A percentile compares a stretch with the other conserved stretches of the same genome.
phyloP scores from a whole-genome alignment of 1,140 invertebrate species.

The Macrocentrus cingulum region DNA sequence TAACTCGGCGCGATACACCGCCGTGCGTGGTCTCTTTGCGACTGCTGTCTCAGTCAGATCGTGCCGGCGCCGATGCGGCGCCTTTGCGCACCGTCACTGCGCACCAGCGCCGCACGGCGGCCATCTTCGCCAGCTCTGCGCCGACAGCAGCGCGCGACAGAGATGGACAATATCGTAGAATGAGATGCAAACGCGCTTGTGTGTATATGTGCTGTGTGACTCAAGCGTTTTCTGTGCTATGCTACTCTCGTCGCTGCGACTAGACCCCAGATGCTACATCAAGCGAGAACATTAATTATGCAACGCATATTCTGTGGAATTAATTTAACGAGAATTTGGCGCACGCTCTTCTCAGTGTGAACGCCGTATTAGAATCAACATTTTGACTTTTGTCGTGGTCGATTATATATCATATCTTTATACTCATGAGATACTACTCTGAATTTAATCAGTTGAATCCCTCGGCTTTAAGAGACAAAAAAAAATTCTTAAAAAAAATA shows the following conservation, averaged over 20 bases:
- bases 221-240: too few species aligned
- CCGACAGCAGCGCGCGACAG: neutral
- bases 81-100: slow-evolving; percentile 30
- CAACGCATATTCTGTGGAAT: slow-evolving; percentile 2
- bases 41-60: slow-evolving; percentile 39
- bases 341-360: neutral
- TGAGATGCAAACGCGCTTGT: too few species aligned
- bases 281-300: slow-evolving; percentile 17
- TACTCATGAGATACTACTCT: too few species aligned
- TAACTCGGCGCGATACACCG: slow-evolving; percentile 32
- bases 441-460: too few species aligned
- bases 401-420: too few species aligned
- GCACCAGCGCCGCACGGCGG: slow-evolving; percentile 35
- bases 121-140: slow-evolving; percentile 21
- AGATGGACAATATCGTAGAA: neutral
- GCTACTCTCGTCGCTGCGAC: too few species aligned
- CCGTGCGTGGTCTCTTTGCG: slow-evolving; percentile 47
- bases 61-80: slow-evolving; percentile 39
- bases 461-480: too few species aligned
- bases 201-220: too few species aligned
- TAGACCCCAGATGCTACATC: neutral
- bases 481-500: too few species aligned
- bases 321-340: neutral
- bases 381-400: too few species aligned
- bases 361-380: too few species aligned